Evolutionary conservation across 2,113 vertebrate genomes (phyloP), one percentile per base, ranked within the genome.

Genomic region (Mungos mungo): DNA sequence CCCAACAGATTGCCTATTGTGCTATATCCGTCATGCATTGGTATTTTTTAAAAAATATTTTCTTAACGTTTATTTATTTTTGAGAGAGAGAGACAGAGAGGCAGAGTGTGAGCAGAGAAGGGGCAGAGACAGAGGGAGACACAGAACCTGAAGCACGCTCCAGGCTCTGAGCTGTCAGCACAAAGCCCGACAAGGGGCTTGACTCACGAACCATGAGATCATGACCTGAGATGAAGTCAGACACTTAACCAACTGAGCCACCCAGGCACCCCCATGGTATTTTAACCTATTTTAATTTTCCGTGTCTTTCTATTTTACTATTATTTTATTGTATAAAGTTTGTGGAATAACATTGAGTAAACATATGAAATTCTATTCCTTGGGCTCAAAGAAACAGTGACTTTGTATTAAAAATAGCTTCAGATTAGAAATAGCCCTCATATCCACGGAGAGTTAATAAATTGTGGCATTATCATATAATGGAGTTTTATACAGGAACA

Each of bases 221-320:
- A 47, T 47, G 45, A 47, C 45, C 45, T 47, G 45, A 47, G 45
- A 47, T 10, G 45, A 47, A 47, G 45, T 47, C 45, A 10, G 45
- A 47, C 45, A 47, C 45, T 47, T 47, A 47, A 47, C 45, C 45
- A 47, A 47, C 45, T 47, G 45, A 10, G 45, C 45, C 45, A 47
- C 45, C 45, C 45, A 47, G 45, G 7, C 45, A 47, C 45, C 10
- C 45, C 8, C 45, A 47, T 47, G 94, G 9, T 76, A 25, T 79
- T 85, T 88, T 66, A 89, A 29, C 47, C 15, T 71, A 72, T 85
- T 94, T 92, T 50, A 92, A 92, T 94, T 83, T 38, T 86, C 57
- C 84, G 23, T 50, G 31, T 81, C 86, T 94, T 45, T 87, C n/a
- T 71, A 50, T 83, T 47, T 93, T 31, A 79, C 19, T 74, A 35